phyloP scores from a whole-genome alignment of 2,113 vertebrate genomes.

The Shinisaurus crocodilurus region DNA sequence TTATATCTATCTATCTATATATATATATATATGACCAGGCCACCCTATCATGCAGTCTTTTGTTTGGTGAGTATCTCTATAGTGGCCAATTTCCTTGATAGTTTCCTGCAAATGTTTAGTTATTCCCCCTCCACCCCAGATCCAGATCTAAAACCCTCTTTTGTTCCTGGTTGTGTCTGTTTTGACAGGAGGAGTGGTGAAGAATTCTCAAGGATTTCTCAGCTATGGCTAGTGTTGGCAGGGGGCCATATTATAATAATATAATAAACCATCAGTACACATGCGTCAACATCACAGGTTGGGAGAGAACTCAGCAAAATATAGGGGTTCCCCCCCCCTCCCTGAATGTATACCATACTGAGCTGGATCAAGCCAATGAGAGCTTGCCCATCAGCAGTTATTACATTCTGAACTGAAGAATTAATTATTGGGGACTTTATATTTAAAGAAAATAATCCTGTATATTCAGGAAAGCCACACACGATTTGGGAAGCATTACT shows the following conservation, averaged over 20 bases:
- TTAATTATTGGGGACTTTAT: not conserved
- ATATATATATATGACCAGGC: too few species aligned
- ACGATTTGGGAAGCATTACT: not conserved
- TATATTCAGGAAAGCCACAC: not conserved
- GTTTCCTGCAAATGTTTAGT: not conserved
- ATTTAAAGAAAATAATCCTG: not conserved
- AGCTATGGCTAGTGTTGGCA: not conserved
- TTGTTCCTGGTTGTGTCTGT: not conserved
- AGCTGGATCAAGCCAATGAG: not conserved
- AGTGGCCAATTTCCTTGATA: too few species aligned
- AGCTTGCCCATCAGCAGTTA: not conserved
- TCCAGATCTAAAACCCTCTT: not conserved
- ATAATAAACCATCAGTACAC: too few species aligned
- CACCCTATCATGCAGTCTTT: too few species aligned
- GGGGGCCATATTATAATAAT: not conserved
- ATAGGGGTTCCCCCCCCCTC: not conserved
- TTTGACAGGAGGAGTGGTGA: not conserved
- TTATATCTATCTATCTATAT: too few species aligned
- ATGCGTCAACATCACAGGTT: too few species aligned
- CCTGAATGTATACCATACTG: not conserved
- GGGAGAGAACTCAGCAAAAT: not conserved
- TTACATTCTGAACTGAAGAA: not conserved
- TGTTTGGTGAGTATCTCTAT: too few species aligned
- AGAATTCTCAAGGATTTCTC: not conserved
- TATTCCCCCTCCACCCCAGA: not conserved